These are phyloP conservation scores for Gobiocypris rarus DNA, from an alignment of 2,113 vertebrate genomes.

Conservation along the genomic window DNA sequence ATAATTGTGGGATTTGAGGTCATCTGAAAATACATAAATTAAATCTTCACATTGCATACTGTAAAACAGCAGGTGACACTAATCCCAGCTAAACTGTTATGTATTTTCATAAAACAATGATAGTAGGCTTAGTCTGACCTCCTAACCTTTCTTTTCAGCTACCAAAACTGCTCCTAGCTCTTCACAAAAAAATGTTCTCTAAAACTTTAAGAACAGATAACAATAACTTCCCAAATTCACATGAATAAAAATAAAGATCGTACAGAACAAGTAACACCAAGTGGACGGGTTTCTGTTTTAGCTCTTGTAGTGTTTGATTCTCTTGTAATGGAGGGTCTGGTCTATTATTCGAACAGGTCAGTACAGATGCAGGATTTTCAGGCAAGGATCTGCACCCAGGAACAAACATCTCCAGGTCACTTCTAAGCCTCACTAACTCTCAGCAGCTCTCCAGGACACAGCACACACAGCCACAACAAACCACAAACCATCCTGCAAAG, in stretches of 20 bases:
- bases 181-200: background rate
- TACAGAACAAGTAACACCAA: background rate
- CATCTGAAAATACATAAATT: background rate
- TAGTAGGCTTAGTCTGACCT: constrained; percentile 9
- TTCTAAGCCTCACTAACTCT: constrained; percentile 10
- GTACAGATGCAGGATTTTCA: constrained; percentile 13
- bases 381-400: background rate
- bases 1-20: background rate
- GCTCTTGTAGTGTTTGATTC: background rate
- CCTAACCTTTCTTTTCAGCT: constrained; percentile 27
- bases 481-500: constrained; percentile 18
- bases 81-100: constrained; percentile 26
- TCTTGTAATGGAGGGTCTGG: background rate
- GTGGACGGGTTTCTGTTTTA: background rate
- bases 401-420: constrained; percentile 12
- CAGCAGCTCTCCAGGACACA: constrained; percentile 12
- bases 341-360: background rate
- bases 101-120: constrained; percentile 36
- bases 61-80: constrained; percentile 38
- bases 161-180: background rate
- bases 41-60: constrained; percentile 1
- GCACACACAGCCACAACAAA: constrained; percentile 11
- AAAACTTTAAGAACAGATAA: background rate
- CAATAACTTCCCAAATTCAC: background rate
- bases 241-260: background rate